These are phyloP conservation scores for Drosophila rhopaloa DNA, from an alignment of 1,140 invertebrate genomes.

Conservation along the genomic window DNA sequence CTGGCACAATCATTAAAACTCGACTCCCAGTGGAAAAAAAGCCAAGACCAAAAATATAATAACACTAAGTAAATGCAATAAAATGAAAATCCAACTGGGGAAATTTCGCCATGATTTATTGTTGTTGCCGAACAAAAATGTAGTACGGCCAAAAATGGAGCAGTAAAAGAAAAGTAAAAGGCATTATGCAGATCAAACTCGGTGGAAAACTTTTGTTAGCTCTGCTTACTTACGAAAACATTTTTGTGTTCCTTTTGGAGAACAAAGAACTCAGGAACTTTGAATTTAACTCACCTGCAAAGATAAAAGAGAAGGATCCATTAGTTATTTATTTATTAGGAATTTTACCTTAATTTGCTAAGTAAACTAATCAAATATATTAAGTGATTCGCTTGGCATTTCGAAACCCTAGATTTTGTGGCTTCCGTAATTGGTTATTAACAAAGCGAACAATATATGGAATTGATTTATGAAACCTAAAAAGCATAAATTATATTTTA, in stretches of 20 bases:
- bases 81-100: conserved; percentile 80
- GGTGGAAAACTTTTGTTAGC: conserved; percentile 59
- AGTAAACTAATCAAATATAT: neutral
- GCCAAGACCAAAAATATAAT: conserved; percentile 43
- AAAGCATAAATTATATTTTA: conserved; percentile 10
- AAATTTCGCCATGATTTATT: conserved; percentile 78
- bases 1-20: conserved; percentile 64
- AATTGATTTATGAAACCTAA: conserved; percentile 18
- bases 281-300: conserved; percentile 51
- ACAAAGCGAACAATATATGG: neutral
- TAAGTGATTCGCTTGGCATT: neutral
- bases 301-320: conserved; percentile 26
- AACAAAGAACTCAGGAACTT: conserved; percentile 8
- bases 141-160: conserved; percentile 12
- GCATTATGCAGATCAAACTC: conserved; percentile 74
- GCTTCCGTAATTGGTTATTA: neutral
- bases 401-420: too few relatives aligned
- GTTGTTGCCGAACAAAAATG: conserved; percentile 35
- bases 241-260: conserved; percentile 28
- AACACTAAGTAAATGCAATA: conserved; percentile 82
- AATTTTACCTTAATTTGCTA: conserved; percentile 4
- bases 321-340: conserved; percentile 12
- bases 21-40: conserved; percentile 32
- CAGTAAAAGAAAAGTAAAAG: conserved; percentile 39
- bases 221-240: conserved; percentile 57